Percentiles rank a stretch among this genome's conserved stretches.
phyloP scores from a whole-genome alignment of 2,888 invertebrate species.

The Gordius sp. region DNA sequence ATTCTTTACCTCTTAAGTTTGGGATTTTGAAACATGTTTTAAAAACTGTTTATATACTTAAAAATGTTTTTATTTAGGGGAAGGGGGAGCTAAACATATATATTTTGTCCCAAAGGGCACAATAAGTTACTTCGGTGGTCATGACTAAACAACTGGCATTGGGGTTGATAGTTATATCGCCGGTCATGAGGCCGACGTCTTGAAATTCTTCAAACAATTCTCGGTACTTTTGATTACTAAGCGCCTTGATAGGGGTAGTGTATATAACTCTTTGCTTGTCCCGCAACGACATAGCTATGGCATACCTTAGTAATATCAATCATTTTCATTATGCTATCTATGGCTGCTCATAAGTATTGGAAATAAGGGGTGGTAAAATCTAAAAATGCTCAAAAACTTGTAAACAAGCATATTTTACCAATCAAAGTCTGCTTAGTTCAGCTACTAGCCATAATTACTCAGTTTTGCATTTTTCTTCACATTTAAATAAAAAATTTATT shows the following conservation, averaged over 20 bases:
- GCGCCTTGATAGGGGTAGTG: conserved; percentile 92
- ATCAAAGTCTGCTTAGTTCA: too few relatives aligned
- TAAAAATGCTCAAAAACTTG: too few relatives aligned
- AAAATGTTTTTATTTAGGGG: too few relatives aligned
- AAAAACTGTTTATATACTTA: too few relatives aligned
- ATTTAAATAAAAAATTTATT: too few relatives aligned
- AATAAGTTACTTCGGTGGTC: conserved; percentile 62
- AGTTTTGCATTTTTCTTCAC: too few relatives aligned
- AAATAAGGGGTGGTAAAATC: not conserved
- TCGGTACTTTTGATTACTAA: conserved; percentile 94
- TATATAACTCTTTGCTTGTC: conserved; percentile 92
- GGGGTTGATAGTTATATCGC: conserved; percentile 95
- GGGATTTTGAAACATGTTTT: too few relatives aligned
- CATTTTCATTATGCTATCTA: not conserved
- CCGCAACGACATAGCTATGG: conserved; percentile 69
- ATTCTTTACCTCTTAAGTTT: too few relatives aligned
- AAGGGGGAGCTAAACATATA: too few relatives aligned
- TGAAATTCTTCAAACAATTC: conserved; percentile 87
- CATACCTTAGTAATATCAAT: conserved; percentile 37
- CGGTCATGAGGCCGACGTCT: conserved; percentile 90
- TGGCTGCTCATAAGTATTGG: not conserved
- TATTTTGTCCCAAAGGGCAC: too few relatives aligned
- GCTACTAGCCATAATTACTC: too few relatives aligned
- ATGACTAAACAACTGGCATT: conserved; percentile 88
- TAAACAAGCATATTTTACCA: too few relatives aligned